Evolutionary conservation across 2,888 invertebrate genomes (phyloP).

Genomic region (Mythimna vitellina): DNA sequence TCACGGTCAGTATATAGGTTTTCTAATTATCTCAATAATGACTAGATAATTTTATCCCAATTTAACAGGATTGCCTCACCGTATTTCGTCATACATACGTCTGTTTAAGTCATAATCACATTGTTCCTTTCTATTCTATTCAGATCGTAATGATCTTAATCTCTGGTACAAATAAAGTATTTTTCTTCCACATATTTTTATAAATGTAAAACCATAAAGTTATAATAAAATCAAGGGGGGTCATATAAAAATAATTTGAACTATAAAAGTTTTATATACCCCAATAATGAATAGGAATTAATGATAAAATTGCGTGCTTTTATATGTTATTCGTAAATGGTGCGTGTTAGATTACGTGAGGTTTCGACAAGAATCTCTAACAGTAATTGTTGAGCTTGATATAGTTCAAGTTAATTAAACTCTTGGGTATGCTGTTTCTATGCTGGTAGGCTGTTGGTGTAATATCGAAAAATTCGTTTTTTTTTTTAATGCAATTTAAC

Average conservation of each 20-base stretch:
- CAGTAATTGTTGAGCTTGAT: constrained; percentile 10
- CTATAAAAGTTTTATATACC: constrained; percentile 26
- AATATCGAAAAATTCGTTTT: neutral
- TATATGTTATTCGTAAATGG: constrained; percentile 26
- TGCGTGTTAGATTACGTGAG: constrained; percentile 37
- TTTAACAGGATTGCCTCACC: too few species aligned
- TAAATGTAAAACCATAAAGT: neutral
- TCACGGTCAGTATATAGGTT: too few species aligned
- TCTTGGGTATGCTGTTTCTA: constrained; percentile 14
- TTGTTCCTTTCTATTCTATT: too few species aligned
- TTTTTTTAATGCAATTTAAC: neutral
- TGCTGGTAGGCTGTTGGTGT: neutral
- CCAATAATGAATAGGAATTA: constrained; percentile 42
- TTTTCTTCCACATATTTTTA: too few species aligned
- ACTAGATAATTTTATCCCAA: too few species aligned
- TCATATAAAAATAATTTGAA: constrained; percentile 8
- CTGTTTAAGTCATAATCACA: too few species aligned
- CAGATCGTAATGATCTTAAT: too few species aligned
- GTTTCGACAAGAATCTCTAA: constrained; percentile 41
- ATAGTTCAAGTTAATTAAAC: constrained; percentile 34
- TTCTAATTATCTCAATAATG: too few species aligned
- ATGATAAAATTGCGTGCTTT: constrained; percentile 42
- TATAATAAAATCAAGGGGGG: constrained; percentile 14
- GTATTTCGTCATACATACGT: too few species aligned
- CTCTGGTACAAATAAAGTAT: neutral